Evolutionary conservation across 2,113 vertebrate species (phyloP).

Genomic region (Choloepus hoffmanni): DNA sequence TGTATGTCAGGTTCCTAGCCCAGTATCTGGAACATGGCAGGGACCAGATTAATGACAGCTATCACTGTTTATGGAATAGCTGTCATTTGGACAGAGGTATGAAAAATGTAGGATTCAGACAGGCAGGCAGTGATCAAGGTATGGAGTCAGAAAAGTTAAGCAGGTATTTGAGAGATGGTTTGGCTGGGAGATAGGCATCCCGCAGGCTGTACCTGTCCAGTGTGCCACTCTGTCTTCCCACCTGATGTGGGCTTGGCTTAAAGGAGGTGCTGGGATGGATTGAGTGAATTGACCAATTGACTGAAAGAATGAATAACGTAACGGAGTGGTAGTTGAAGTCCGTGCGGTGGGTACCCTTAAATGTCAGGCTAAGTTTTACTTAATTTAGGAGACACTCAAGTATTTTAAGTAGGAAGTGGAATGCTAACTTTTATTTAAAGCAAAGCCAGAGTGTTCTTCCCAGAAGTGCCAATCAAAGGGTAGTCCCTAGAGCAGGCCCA

Average conservation of each 20-base stretch:
- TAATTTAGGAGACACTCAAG: background rate
- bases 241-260: background rate
- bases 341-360: background rate
- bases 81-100: background rate
- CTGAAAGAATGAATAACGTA: background rate
- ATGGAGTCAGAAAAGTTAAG: background rate
- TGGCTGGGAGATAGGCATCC: background rate
- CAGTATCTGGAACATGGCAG: background rate
- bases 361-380: background rate
- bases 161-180: background rate
- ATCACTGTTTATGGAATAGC: background rate
- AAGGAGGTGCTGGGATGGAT: background rate
- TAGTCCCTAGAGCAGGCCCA: background rate
- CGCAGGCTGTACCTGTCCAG: background rate
- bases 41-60: background rate
- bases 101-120: background rate
- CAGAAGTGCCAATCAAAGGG: background rate
- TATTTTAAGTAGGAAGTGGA: background rate
- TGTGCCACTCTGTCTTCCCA: background rate
- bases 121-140: background rate
- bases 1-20: background rate
- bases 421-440: background rate
- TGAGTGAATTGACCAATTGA: fast-evolving
- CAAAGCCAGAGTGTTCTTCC: background rate
- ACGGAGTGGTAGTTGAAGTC: background rate